Base-by-base conservation (phyloP, 2,113 vertebrate species). In the Gadus macrocephalus region DNA sequence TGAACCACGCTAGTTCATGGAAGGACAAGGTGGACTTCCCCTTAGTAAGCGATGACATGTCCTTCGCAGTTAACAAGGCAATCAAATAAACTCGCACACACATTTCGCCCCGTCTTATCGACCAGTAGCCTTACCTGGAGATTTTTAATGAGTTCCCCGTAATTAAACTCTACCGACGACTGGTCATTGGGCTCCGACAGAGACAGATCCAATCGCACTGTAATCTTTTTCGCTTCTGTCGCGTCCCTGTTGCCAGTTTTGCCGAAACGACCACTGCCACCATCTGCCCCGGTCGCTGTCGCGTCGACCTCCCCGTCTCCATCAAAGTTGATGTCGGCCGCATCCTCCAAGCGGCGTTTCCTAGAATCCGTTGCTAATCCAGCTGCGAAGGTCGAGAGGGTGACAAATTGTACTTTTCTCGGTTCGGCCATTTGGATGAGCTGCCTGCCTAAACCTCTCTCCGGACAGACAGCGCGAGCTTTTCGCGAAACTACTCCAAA, bases 81-180 rank as follows among this genome's bases (percentile, higher is more conserved):
- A 77, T 53, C 72, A 81, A 75, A 86, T 81, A 0, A 83, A 80
- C 74, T 79, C 72, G 31, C 25, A 63, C n/a, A 14, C 68, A 64
- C n/a, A 49, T 14, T 12, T 49, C 2, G 42, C 42, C 42, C 11
- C 8, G 42, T 9, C 42, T 9, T 49, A 49, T 14, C 8, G 75
- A 56, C 15, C 3, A 4, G 49, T n/a, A 25, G 11, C 63, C 73
- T 62, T 82, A 92, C 92, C 90, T 91, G 84, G 60, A 82, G 76
- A 77, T 86, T 89, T 78, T 94, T 90, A 80, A 98, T 79, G 87
- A 98, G 93, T 88, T 98, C 95, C 16, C 92, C 93, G 88, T 98
- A 98, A 86, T 94, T 98, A 86, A 96, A 97, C 92, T 98, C 96
- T 79, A 93, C 94, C 78, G 94, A 96, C 81, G 93, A 91, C 75